Evolutionary conservation across 2,888 invertebrate genomes (phyloP).

Genomic region (Caenorhabditis uteleia): DNA sequence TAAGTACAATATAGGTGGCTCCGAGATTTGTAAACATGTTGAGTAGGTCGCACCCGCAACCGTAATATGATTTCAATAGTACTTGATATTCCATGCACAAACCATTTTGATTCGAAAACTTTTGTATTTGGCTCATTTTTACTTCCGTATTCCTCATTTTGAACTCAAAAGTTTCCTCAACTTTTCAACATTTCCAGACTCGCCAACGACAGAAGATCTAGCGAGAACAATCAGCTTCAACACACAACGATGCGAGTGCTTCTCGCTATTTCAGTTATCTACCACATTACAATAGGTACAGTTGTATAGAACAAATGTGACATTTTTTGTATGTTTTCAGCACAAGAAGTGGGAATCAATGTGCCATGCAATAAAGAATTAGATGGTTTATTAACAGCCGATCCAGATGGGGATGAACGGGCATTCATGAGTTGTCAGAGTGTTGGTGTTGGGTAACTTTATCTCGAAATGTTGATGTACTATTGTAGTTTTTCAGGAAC

Average conservation of each 20-base stretch:
- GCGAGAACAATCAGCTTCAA: conserved; percentile 46
- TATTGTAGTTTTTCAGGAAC: conserved; percentile 31
- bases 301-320: not conserved
- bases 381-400: conserved; percentile 61
- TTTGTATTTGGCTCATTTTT: not conserved
- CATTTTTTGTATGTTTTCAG: conserved; percentile 14
- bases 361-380: conserved; percentile 63
- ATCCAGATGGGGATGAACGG: conserved; percentile 61
- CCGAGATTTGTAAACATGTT: conserved; percentile 40
- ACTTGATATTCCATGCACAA: conserved; percentile 29
- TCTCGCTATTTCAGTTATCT: conserved; percentile 45
- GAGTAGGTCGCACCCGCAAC: conserved; percentile 31
- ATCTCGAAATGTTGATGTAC: not conserved
- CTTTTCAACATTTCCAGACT: conserved; percentile 12
- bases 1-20: too few relatives aligned
- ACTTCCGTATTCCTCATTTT: conserved; percentile 29
- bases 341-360: conserved; percentile 46
- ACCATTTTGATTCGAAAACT: not conserved
- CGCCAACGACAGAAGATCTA: conserved; percentile 44
- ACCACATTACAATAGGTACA: conserved; percentile 28
- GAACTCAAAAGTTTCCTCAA: not conserved
- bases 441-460: conserved; percentile 59
- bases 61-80: conserved; percentile 41
- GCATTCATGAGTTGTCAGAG: conserved; percentile 63
- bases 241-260: conserved; percentile 43